Percentiles rank a stretch among this genome's conserved stretches.
phyloP scores from a whole-genome alignment of 2,113 vertebrate species.

The Callorhinus ursinus region DNA sequence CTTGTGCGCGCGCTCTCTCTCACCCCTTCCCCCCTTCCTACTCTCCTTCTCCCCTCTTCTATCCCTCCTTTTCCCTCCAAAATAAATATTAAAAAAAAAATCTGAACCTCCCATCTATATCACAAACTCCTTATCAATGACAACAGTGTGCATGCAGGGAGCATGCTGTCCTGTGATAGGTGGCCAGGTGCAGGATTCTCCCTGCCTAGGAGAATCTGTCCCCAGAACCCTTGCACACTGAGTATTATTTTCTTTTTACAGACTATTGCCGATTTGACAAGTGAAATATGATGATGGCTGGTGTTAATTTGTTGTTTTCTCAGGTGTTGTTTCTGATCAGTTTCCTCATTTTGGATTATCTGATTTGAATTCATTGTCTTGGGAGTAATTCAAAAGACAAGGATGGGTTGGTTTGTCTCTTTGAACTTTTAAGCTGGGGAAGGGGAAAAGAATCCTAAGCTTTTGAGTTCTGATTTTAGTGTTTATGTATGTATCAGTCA shows the following conservation, averaged over 20 bases:
- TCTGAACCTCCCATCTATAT: too few relatives aligned
- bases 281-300: not conserved
- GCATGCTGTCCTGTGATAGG: fast-evolving
- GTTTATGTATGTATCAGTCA: not conserved
- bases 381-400: slow-evolving; percentile 14
- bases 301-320: not conserved
- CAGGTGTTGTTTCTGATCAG: not conserved
- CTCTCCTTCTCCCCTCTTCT: not conserved
- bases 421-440: not conserved
- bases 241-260: not conserved
- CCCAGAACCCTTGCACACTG: not conserved
- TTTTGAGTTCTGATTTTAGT: not conserved
- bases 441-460: not conserved
- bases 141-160: not conserved
- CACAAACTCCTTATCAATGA: fast-evolving
- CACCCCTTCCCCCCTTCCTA: not conserved
- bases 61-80: not conserved
- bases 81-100: not conserved
- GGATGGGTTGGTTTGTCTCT: not conserved
- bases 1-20: too few relatives aligned
- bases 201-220: too few relatives aligned
- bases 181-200: not conserved
- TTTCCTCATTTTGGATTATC: not conserved
- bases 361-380: not conserved
- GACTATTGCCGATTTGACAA: not conserved